These are phyloP conservation scores for Tupaia chinensis DNA, from an alignment of 2,113 vertebrate genomes.

Conservation along the genomic window DNA sequence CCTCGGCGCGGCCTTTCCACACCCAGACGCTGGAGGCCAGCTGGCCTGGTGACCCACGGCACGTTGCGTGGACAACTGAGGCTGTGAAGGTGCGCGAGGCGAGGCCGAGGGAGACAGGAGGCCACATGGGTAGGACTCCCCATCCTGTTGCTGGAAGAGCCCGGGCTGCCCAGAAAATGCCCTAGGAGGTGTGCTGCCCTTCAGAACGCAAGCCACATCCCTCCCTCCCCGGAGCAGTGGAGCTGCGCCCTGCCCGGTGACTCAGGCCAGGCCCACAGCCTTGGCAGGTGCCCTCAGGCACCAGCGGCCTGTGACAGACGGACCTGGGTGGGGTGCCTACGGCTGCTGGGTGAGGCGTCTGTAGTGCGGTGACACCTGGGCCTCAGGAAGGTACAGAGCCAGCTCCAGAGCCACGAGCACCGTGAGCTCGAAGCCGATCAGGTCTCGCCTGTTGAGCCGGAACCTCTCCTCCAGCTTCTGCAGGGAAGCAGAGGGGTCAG, in stretches of 20 bases:
- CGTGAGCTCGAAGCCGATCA: slow-evolving; percentile 97
- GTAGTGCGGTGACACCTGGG: slow-evolving; percentile 97
- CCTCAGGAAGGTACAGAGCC: slow-evolving; percentile 96
- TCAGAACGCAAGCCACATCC: slow-evolving; percentile 76
- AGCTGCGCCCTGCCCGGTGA: no score
- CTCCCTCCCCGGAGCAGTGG: slow-evolving; percentile 72
- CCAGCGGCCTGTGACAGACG: no score
- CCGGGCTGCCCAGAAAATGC: slow-evolving; percentile 58
- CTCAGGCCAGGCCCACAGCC: no score
- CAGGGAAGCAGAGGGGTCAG: neutral
- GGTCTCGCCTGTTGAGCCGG: slow-evolving; percentile 94
- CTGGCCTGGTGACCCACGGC: no score
- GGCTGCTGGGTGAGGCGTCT: slow-evolving; percentile 93
- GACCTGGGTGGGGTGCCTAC: slow-evolving; percentile 76
- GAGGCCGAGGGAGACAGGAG: no score
- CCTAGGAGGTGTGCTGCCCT: slow-evolving; percentile 33
- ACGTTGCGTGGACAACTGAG: no score
- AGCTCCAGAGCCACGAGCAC: slow-evolving; percentile 98
- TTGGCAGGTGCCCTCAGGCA: no score
- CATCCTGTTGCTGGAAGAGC: slow-evolving; percentile 61
- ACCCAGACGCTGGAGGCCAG: no score
- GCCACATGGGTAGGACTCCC: slow-evolving; percentile 17
- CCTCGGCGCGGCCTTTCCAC: no score
- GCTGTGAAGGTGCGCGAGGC: no score
- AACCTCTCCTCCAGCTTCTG: slow-evolving; percentile 98